These are phyloP conservation scores for Pundamilia nyererei DNA, from an alignment of 2,113 vertebrate species.

Conservation along the genomic window DNA sequence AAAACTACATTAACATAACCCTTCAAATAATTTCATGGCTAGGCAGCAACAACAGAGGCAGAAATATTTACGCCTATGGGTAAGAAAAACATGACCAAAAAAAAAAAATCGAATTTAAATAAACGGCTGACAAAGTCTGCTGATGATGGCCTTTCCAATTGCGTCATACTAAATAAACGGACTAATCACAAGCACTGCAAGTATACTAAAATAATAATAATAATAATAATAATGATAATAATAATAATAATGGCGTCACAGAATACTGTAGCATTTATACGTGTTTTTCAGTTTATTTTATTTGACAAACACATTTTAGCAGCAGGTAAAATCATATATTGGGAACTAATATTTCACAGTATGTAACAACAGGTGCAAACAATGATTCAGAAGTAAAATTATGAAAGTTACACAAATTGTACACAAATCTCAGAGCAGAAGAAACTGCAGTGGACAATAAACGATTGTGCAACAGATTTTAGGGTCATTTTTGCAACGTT, in stretches of 20 bases:
- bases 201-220: background rate
- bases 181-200: slow-evolving; percentile 22
- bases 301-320: slow-evolving; percentile 61
- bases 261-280: slow-evolving; percentile 38
- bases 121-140: slow-evolving; percentile 18
- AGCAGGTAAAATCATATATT: slow-evolving; percentile 61
- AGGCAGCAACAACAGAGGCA: slow-evolving; percentile 51
- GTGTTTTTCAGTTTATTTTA: slow-evolving; percentile 32
- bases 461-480: slow-evolving; percentile 45
- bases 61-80: slow-evolving; percentile 20
- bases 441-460: background rate
- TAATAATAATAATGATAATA: background rate
- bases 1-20: slow-evolving; percentile 42
- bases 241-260: background rate
- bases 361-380: slow-evolving; percentile 59
- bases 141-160: background rate
- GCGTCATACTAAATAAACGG: slow-evolving; percentile 1
- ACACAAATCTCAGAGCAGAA: slow-evolving; percentile 9
- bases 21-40: slow-evolving; percentile 31
- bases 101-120: background rate
- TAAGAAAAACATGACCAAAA: background rate
- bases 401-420: background rate
- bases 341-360: slow-evolving; percentile 70
- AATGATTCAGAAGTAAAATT: slow-evolving; percentile 22
- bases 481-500: background rate